Base-by-base conservation (phyloP, 2,113 vertebrate species). In the Nesoenas mayeri region DNA sequence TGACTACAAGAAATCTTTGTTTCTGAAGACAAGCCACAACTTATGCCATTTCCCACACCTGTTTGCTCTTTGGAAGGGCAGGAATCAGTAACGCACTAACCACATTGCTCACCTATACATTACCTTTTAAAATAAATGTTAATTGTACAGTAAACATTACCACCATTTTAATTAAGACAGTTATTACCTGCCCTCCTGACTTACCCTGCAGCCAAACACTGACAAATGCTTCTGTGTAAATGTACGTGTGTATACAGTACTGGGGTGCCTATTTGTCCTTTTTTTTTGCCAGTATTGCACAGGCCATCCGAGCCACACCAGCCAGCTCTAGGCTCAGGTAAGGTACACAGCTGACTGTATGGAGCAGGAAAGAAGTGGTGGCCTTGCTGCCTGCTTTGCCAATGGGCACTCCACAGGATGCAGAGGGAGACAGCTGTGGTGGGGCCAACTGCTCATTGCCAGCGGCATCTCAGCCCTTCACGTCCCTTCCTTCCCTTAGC, bases 261-360 rank as follows among this genome's bases (percentile, higher is more conserved):
- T 29, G 32, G 22, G 48, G 15, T 12, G 47, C 85, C 31, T 5
- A 1, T 20, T 80, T 92, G 58, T 18, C 10, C 7, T 25, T 84
- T 85, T 40, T 40, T 78, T 54, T 29, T 4, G 1, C 25, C 51
- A 26, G 12, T 20, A 8, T 47, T 24, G 24, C 40, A 70, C 31
- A 80, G 28, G n/a, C n/a, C 16, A 9, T 9, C 47, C 0, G 0
- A 67, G 16, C 36, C 12, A 18, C 0, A 0, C 15, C 60, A 79
- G 40, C 18, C 32, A 73, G 32, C n/a, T 70, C 50, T 4, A 44
- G 50, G 50, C 1, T 1, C 19, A 13, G 15, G 10, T 8, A n/a
- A 69, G n/a, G 8, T 60, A 65, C 72, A 38, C 13, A 77, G 21
- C 5, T 2, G 9, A 20, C 11, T 58, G 28, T 21, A 28, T 67